Percentiles rank a stretch among this genome's conserved stretches.
These are phyloP conservation scores for Zophobas atratus DNA, from an alignment of 1,140 invertebrate genomes.

Conservation along the genomic window DNA sequence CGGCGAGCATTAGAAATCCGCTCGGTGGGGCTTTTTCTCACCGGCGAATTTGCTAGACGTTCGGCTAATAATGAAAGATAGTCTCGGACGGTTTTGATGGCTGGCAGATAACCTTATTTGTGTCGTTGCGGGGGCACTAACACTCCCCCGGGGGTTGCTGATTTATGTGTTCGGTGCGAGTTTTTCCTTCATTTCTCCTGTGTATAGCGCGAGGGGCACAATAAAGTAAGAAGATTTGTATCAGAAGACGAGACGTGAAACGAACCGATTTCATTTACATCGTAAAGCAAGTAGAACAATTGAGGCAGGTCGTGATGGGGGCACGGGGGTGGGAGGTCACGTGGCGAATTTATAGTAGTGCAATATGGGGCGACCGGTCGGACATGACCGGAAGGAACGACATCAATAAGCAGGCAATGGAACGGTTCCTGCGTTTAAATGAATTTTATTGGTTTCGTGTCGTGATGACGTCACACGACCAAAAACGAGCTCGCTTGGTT, in stretches of 20 bases:
- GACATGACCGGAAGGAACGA: too few species aligned
- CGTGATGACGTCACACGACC: too few species aligned
- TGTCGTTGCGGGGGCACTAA: constrained; percentile 13
- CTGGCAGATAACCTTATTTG: constrained; percentile 15
- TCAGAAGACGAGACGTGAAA: constrained; percentile 17
- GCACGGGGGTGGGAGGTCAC: not conserved
- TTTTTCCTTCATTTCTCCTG: constrained; percentile 31
- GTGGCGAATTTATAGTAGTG: not conserved
- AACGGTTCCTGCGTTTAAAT: too few species aligned
- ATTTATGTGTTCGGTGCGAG: constrained; percentile 12
- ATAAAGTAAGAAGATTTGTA: constrained; percentile 26
- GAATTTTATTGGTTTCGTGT: too few species aligned
- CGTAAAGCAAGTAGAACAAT: not conserved
- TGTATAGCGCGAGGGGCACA: constrained; percentile 16
- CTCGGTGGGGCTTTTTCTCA: constrained; percentile 4
- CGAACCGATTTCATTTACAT: constrained; percentile 25
- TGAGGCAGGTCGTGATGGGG: not conserved
- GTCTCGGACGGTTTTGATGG: constrained; percentile 12
- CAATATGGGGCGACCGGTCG: too few species aligned
- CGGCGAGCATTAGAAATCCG: not conserved
- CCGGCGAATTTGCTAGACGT: not conserved
- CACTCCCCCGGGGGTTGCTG: constrained; percentile 7
- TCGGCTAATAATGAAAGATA: not conserved
- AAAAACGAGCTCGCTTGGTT: too few species aligned
- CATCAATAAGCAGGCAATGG: too few species aligned